Base-by-base conservation (phyloP, 2,888 invertebrate genomes). In the Ferrisia virgata region DNA sequence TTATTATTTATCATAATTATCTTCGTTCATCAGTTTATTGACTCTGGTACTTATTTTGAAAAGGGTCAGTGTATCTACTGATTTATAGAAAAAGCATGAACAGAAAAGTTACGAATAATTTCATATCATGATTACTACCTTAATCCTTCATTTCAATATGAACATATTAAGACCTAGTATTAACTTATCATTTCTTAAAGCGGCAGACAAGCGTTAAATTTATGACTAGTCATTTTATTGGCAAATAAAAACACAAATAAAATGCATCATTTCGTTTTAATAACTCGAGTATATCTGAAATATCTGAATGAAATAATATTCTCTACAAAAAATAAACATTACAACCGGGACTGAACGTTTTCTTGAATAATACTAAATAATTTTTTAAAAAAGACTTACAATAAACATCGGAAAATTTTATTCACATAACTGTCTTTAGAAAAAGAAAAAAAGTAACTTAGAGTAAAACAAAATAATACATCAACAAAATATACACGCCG, bases 391-490 rank as follows among this genome's bases (percentile, higher is more conserved):
- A 64, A 72, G 33, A 72, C 33, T n/a, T 33, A 33, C 2, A 72
- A 4, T 28, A 64, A 64, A 64, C 25, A 64, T 64, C 28, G 28
- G 58, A n/a, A 64, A 28, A 25, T 33, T 72, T 72, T 72, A 72
- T 72, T 33, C 31, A 72, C 72, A 64, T 13, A 33, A 72, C 72
- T 72, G 72, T 72, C 33, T 72, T 36, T 13, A 64, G 25, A 28
- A 64, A 58, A 72, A n/a, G n/a, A n/a, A 72, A 33, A 72, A 36
- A 72, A 72, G 33, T 72, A 72, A 72, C 72, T 72, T 72, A 72
- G n/a, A n/a, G n/a, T 33, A 72, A 72, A 72, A 31, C 33, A 72
- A 72, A n/a, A 72, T 72, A 72, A 72, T 72, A 72, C 72, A 72
- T 72, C 33, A 64, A 72, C 33, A 72, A 72, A 72, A 72, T 72